A percentile compares a stretch with the other conserved stretches of the same genome.
These are phyloP conservation scores for Amyelois transitella DNA, from an alignment of 1,140 invertebrate species.

Conservation along the genomic window DNA sequence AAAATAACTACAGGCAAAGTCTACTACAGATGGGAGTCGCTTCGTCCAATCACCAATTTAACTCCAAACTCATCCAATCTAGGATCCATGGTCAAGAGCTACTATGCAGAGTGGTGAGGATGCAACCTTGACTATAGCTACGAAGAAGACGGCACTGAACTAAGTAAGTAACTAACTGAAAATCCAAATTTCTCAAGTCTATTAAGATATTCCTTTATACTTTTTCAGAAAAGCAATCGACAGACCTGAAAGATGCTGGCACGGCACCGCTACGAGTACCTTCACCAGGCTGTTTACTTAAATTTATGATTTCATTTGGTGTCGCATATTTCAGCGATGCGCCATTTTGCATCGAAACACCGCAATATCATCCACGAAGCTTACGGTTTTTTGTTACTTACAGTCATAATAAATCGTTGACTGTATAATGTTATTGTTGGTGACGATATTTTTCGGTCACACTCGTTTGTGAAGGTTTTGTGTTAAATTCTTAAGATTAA, in stretches of 20 bases:
- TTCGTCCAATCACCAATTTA: no score
- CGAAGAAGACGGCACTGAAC: no score
- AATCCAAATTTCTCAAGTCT: background rate
- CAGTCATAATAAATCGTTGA: constrained; percentile 24
- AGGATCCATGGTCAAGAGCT: no score
- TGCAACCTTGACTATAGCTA: no score
- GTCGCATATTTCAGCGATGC: constrained; percentile 60
- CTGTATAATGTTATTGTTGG: constrained; percentile 7
- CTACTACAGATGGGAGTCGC: no score
- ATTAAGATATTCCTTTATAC: background rate
- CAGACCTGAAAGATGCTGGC: background rate
- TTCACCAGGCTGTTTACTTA: constrained; percentile 45
- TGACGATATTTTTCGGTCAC: background rate
- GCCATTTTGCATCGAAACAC: constrained; percentile 56
- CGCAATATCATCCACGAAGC: constrained; percentile 42
- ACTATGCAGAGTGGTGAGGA: no score
- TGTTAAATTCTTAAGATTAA: no score
- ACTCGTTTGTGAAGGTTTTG: background rate
- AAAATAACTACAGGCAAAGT: no score
- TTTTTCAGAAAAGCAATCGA: background rate
- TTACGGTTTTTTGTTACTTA: constrained; percentile 34
- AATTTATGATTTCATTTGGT: constrained; percentile 70
- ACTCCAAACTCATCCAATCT: no score
- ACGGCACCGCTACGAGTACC: constrained; percentile 17
- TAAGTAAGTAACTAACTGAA: no score